Percentiles rank a stretch among this genome's conserved stretches.
Evolutionary conservation across 64 coral and sea anemone species (phyloP).

Genomic region (Orbicella faveolata): DNA sequence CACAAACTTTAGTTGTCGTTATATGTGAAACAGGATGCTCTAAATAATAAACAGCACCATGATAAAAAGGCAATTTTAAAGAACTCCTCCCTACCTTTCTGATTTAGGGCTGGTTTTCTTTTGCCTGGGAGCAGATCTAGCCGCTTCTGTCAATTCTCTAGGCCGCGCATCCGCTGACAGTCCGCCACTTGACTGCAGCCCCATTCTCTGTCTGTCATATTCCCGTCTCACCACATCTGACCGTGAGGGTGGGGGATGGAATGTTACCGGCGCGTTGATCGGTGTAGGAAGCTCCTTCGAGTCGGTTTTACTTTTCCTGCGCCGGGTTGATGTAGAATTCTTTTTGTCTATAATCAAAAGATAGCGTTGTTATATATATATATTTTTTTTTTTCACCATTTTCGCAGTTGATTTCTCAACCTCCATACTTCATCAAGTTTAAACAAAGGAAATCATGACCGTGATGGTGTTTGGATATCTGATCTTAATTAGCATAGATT

Average conservation of each 20-base stretch:
- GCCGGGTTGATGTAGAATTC: constrained; percentile 3
- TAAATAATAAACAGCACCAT: too few relatives aligned
- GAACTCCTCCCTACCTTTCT: not conserved
- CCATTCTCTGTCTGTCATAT: constrained; percentile 86
- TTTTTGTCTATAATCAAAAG: constrained; percentile 14
- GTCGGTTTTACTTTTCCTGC: constrained; percentile 29
- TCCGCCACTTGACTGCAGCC: constrained; percentile 59
- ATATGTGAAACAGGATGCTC: too few relatives aligned
- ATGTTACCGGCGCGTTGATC: constrained; percentile 64
- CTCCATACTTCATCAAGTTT: too few relatives aligned
- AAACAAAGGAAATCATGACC: too few relatives aligned
- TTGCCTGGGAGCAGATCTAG: not conserved
- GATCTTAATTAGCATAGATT: too few relatives aligned
- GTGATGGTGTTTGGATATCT: too few relatives aligned
- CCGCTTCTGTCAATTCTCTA: not conserved
- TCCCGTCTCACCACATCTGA: constrained; percentile 67
- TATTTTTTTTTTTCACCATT: too few relatives aligned
- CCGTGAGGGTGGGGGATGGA: constrained; percentile 78
- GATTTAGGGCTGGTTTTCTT: constrained; percentile 42
- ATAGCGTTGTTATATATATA: too few relatives aligned
- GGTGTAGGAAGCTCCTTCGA: constrained; percentile 53
- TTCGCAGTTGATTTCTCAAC: too few relatives aligned
- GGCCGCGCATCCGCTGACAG: constrained; percentile 19
- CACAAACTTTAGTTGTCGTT: too few relatives aligned
- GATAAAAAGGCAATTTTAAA: not conserved